phyloP scores from a whole-genome alignment of 2,888 invertebrate genomes.

The Heliconius aoede region DNA sequence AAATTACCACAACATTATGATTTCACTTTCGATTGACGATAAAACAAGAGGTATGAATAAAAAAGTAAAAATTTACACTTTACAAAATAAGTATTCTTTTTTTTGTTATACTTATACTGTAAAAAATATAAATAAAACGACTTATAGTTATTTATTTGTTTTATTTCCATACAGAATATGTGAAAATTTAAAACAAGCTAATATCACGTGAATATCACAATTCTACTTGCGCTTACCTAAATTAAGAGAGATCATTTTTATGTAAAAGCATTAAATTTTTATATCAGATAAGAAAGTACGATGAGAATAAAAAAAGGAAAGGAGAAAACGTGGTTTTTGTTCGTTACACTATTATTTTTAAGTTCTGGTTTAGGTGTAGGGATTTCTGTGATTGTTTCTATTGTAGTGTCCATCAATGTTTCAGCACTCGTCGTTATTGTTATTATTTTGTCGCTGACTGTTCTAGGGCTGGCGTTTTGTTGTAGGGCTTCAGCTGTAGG shows the following conservation, averaged over 20 bases:
- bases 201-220: conserved; percentile 46
- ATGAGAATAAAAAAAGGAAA: conserved; percentile 2
- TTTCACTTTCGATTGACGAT: conserved; percentile 68
- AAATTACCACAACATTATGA: conserved; percentile 71
- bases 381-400: conserved; percentile 30
- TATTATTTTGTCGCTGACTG: conserved; percentile 54
- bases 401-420: conserved; percentile 46
- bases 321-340: conserved; percentile 6
- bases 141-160: conserved; percentile 7
- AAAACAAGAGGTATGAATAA: neutral
- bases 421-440: conserved; percentile 48
- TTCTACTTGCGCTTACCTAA: conserved; percentile 39
- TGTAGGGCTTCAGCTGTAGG: conserved; percentile 70
- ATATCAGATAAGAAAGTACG: conserved; percentile 15
- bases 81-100: neutral
- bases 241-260: conserved; percentile 43
- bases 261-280: conserved; percentile 34
- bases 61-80: neutral
- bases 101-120: neutral
- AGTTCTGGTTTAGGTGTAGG: conserved; percentile 31
- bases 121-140: conserved; percentile 25
- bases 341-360: conserved; percentile 34
- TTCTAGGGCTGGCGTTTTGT: conserved; percentile 59
- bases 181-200: conserved; percentile 41
- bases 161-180: conserved; percentile 44